Base-by-base conservation (phyloP, 2,888 invertebrate genomes). In the Dysmachus trigonus region DNA sequence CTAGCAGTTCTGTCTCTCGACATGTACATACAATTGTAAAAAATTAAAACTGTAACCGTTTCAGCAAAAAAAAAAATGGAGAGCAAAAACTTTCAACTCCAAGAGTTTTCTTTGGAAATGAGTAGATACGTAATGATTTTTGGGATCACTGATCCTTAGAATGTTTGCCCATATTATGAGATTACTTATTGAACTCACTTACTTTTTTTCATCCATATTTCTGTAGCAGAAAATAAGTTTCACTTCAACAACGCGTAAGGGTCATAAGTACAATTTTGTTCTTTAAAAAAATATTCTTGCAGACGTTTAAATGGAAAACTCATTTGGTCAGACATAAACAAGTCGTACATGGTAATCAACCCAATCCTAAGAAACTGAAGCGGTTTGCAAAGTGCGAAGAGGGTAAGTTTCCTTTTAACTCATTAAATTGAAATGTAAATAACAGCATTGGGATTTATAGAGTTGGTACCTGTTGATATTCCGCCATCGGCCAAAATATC, bases 301-400 rank as follows among this genome's bases (percentile, higher is more conserved):
- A 92, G 91, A 91, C 91, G 13, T 92, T 92, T 86, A 92, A 92
- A 87, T 91, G 91, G 91, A 92, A 92, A 88, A 92, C 92, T 5
- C 92, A 92, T 89, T 89, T 92, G 87, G 91, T 91, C 83, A 91
- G 92, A 41, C 92, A 92, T 88, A 92, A 92, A 88, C 91, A 92
- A 88, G 90, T 91, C 0, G 90, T 91, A 81, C 92, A 92, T 87
- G 91, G 91, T 18, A 91, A 91, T 88, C 90, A 91, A 87, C 91
- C 91, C 79, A 90, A 90, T 41, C 90, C 90, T 35, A 91, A 91
- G 84, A 92, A 91, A 88, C 90, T 90, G 30, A 92, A 91, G 87
- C 90, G 91, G 86, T 91, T 91, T 87, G 89, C 91, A 85, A 91
- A 91, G 88, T 89, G 89, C 33, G 92, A 92, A 83, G 92, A 92